phyloP scores from a whole-genome alignment of 2,113 vertebrate species.

The Chaetops frenatus region DNA sequence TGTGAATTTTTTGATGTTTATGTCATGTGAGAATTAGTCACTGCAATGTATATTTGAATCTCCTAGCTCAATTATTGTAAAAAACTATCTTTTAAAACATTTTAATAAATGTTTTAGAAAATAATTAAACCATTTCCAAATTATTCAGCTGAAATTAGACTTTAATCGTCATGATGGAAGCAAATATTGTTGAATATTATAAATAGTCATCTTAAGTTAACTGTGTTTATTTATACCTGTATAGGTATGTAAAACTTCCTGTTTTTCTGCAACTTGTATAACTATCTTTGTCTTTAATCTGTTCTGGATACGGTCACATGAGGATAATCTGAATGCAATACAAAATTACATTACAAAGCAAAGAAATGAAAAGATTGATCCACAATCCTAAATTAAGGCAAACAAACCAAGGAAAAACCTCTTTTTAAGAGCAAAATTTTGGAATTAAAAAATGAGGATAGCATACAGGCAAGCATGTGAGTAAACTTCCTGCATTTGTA shows the following conservation, averaged over 20 bases:
- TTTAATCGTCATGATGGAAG: background rate
- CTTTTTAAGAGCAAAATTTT: background rate
- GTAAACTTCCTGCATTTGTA: background rate
- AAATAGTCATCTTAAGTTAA: background rate
- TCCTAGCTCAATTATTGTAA: background rate
- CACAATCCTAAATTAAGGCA: background rate
- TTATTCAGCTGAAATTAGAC: background rate
- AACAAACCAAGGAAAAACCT: background rate
- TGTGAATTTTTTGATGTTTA: background rate
- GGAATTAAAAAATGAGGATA: background rate
- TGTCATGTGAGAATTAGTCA: background rate
- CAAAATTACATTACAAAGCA: background rate
- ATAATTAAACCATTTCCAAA: background rate
- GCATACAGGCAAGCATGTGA: background rate
- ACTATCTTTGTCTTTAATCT: background rate
- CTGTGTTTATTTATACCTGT: background rate
- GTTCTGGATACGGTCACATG: rapidly evolving
- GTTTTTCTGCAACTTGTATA: background rate
- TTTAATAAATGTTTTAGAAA: background rate
- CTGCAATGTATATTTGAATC: background rate
- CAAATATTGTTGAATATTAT: background rate
- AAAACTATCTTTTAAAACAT: background rate
- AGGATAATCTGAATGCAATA: background rate
- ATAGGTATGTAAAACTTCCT: background rate
- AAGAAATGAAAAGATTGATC: background rate